Conservation (phyloP, 2,797 vertebrate genomes). For the Apogon hyalosoma region DNA sequence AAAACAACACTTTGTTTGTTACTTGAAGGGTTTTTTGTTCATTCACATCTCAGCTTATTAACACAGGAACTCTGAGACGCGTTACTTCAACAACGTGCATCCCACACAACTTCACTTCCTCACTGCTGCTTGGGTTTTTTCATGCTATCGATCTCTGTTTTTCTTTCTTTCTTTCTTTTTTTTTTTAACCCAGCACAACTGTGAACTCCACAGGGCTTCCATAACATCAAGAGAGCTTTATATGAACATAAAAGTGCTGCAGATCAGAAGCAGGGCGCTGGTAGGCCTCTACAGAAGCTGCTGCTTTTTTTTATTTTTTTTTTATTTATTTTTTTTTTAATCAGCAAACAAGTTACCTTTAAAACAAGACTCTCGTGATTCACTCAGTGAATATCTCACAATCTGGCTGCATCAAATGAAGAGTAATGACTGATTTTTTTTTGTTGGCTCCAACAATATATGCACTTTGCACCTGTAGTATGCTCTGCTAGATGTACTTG, state of each 20-base stretch:
- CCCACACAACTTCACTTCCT: conserved; percentile 10
- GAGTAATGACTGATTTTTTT: background rate
- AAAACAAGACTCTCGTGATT: conserved; percentile 4
- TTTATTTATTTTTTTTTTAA: no score
- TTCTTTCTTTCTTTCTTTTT: background rate
- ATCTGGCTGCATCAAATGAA: conserved; percentile 11
- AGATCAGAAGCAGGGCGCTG: conserved; percentile 26
- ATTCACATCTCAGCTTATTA: background rate
- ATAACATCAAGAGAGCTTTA: conserved; percentile 21
- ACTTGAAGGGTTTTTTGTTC: background rate
- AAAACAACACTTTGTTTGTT: background rate
- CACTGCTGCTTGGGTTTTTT: conserved; percentile 8
- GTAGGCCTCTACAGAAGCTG: background rate
- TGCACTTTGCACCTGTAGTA: no score
- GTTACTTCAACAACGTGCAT: conserved; percentile 8
- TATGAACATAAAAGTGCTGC: conserved; percentile 27
- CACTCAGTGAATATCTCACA: conserved; percentile 2
- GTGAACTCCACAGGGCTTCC: conserved; percentile 11
- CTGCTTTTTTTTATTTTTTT: conserved; percentile 7
- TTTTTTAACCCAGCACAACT: background rate
- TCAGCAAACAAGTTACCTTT: conserved; percentile 6
- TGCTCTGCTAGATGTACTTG: conserved; percentile 3
- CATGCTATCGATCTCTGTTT: background rate
- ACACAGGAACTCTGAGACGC: background rate
- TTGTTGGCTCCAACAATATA: background rate